A percentile compares a stretch with the other conserved stretches of the same genome.
Evolutionary conservation across 92 coral and sea anemone genomes (phyloP).

Genomic region (Nematostella vectensis): DNA sequence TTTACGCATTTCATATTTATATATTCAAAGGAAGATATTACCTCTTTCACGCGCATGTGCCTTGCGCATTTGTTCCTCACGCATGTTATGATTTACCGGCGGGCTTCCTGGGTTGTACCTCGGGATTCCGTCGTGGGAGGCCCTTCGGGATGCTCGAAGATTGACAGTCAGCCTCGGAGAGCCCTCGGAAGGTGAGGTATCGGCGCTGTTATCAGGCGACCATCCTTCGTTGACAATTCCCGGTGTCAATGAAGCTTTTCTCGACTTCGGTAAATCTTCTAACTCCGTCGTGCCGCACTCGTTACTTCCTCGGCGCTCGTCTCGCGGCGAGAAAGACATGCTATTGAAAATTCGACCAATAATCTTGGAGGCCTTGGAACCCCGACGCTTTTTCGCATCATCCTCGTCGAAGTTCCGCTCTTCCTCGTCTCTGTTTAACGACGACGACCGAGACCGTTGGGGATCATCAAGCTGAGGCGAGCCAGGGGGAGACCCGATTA

Average conservation of each 20-base stretch:
- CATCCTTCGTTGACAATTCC: conserved; percentile 32
- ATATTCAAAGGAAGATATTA: no score
- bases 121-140: conserved; percentile 25
- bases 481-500: background rate
- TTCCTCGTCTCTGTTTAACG: conserved; percentile 1
- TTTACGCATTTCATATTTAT: no score
- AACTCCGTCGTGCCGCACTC: conserved; percentile 5
- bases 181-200: conserved; percentile 37
- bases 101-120: conserved; percentile 10
- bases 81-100: conserved; percentile 7
- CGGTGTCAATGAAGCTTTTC: conserved; percentile 7
- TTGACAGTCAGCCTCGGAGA: conserved; percentile 30
- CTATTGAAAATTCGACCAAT: conserved; percentile 30
- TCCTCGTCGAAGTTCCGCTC: conserved; percentile 4
- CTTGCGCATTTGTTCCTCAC: conserved; percentile 7
- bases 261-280: background rate
- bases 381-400: conserved; percentile 32
- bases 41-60: conserved; percentile 13
- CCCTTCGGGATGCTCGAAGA: conserved; percentile 7
- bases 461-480: background rate
- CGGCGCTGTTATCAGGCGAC: conserved; percentile 29
- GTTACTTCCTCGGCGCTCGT: conserved; percentile 28
- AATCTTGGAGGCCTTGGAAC: conserved; percentile 45
- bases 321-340: conserved; percentile 25
- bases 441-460: background rate